Base-by-base conservation (phyloP, 2,113 vertebrate species). In the Pundamilia nyererei region DNA sequence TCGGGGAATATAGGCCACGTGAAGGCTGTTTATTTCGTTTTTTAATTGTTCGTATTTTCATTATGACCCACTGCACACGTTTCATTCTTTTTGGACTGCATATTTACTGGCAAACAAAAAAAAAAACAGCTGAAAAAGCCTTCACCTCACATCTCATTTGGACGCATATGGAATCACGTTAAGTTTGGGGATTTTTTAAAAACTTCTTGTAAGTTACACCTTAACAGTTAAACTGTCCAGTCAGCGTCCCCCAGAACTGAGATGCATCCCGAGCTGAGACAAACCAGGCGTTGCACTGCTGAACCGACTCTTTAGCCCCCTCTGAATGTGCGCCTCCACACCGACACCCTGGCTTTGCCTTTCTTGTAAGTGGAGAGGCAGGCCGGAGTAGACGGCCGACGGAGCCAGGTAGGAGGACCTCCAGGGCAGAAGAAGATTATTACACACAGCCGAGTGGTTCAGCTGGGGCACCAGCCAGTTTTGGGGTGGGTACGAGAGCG, bases 391-490 rank as follows among this genome's bases (percentile, higher is more conserved):
- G 38, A 93, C 33, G 6, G 83, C 56, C n/a, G 89, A 40, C 1
- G 86, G 82, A n/a, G 62, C 24, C 75, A 91, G 24, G 81, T 82
- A 87, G 2, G 89, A 40, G 7, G 92, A 87, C n/a, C 86, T 42
- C 93, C 94, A 96, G 4, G 94, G 93, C n/a, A 93, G 56, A 77
- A 93, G 81, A 2, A 92, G 80, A 31, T 81, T 89, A 42, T 56
- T 88, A 45, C 62, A 70, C 54, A 86, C 19, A 9, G 83, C 42
- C 1, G 88, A 11, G 45, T 88, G 87, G 56, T 54, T 89, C 51
- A 92, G 7, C 6, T 70, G 35, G 3, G 92, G 90, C 13, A 94
- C 45, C 14, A 93, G 81, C 89, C 94, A 93, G 5, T 40, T 89
- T 12, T 72, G 81, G 33, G 85, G 80, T 4, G 84, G 54, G 75